phyloP scores from a whole-genome alignment of 2,888 invertebrate genomes.

The Geophilus truncorum region DNA sequence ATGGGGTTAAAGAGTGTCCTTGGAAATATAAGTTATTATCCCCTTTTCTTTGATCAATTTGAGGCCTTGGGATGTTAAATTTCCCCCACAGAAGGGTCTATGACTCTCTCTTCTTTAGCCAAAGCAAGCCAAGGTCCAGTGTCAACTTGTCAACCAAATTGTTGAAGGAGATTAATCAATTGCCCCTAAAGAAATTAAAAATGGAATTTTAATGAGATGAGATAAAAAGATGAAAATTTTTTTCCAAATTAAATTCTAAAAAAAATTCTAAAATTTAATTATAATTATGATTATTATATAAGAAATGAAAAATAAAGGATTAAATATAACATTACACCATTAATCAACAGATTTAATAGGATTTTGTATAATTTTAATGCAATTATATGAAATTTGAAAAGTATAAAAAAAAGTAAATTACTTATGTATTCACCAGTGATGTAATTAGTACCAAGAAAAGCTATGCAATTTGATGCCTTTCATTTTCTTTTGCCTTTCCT shows the following conservation, averaged over 20 bases:
- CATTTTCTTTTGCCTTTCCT: neutral
- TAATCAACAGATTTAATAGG: no score
- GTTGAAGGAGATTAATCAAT: neutral
- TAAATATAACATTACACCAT: no score
- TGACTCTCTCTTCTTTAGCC: neutral
- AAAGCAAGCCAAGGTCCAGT: constrained; percentile 6
- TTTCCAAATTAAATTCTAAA: neutral
- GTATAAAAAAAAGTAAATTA: neutral
- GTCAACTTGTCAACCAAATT: neutral
- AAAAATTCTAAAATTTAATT: no score
- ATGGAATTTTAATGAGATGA: neutral
- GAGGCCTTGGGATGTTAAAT: neutral
- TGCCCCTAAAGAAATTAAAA: neutral
- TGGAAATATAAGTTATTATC: neutral
- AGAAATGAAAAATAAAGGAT: no score
- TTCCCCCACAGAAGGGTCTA: neutral
- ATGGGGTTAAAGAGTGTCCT: neutral
- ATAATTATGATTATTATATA: no score
- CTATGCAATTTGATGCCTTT: neutral
- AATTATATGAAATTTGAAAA: neutral
- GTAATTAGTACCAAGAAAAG: neutral
- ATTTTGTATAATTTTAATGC: neutral
- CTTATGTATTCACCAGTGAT: neutral
- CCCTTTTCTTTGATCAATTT: constrained; percentile 3
- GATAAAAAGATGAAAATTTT: neutral